Evolutionary conservation across 2,888 invertebrate species (phyloP).

Genomic region (Erebia palarica): DNA sequence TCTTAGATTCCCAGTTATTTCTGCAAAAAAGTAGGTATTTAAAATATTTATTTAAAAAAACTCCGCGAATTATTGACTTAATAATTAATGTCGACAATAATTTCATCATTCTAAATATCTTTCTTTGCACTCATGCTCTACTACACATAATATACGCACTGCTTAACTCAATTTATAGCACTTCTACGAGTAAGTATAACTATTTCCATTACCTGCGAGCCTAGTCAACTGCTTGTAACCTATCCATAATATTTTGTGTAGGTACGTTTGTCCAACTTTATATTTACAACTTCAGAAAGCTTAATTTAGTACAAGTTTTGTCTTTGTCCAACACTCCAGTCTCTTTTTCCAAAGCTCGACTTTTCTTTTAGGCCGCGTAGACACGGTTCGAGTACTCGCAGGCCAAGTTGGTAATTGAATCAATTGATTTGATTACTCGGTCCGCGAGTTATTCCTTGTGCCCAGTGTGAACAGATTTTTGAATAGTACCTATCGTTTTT

Average conservation of each 20-base stretch:
- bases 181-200: no score
- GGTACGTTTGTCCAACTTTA: slow-evolving; percentile 29
- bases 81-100: no score
- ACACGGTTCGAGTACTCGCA: not conserved
- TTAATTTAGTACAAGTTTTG: slow-evolving; percentile 40
- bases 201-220: not conserved
- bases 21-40: no score
- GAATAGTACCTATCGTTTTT: no score
- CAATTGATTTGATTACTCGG: slow-evolving; percentile 1
- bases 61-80: no score
- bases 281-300: slow-evolving; percentile 29
- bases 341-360: slow-evolving; percentile 5
- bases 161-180: no score
- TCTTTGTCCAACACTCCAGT: slow-evolving; percentile 30
- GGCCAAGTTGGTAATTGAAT: not conserved
- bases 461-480: no score
- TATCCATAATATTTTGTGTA: slow-evolving; percentile 26
- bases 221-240: slow-evolving; percentile 10
- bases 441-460: not conserved
- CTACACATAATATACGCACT: no score
- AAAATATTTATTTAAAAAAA: no score
- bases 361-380: slow-evolving; percentile 22
- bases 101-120: no score
- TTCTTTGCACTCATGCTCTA: no score
- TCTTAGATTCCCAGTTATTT: no score